These are phyloP conservation scores for Meghimatium bilineatum DNA, from an alignment of 2,888 invertebrate genomes.

Conservation along the genomic window DNA sequence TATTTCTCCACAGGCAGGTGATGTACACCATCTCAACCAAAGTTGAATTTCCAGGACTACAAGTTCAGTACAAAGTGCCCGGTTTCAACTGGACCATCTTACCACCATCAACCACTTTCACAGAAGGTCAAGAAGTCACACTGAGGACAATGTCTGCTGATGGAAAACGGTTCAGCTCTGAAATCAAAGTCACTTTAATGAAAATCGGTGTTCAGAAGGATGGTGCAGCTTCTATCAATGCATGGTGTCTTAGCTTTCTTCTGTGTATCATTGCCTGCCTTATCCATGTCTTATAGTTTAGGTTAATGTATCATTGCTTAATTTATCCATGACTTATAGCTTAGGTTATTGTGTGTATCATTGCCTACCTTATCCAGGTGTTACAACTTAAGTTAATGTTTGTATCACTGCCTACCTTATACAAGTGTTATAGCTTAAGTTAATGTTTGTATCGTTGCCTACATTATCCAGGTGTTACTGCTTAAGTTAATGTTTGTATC, in stretches of 20 bases:
- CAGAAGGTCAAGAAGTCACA: conserved; percentile 5
- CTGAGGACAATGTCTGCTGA: conserved; percentile 44
- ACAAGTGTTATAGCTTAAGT: no score
- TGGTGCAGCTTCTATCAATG: no score
- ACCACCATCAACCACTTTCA: neutral
- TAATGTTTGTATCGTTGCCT: no score
- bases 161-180: conserved; percentile 41
- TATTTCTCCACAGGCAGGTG: conserved; percentile 18
- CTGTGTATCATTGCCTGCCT: neutral
- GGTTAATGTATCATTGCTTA: no score
- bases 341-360: no score
- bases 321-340: no score
- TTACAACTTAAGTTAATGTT: no score
- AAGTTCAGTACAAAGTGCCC: conserved; percentile 30
- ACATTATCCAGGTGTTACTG: no score
- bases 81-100: neutral
- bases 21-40: conserved; percentile 45
- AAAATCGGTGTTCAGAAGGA: neutral
- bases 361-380: no score
- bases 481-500: no score
- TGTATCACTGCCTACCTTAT: no score
- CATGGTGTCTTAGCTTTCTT: neutral
- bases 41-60: conserved; percentile 52
- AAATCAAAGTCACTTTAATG: conserved; percentile 32
- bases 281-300: neutral